Evolutionary conservation across 2,888 invertebrate species (phyloP).

Genomic region (Agonopterix subpropinquella): DNA sequence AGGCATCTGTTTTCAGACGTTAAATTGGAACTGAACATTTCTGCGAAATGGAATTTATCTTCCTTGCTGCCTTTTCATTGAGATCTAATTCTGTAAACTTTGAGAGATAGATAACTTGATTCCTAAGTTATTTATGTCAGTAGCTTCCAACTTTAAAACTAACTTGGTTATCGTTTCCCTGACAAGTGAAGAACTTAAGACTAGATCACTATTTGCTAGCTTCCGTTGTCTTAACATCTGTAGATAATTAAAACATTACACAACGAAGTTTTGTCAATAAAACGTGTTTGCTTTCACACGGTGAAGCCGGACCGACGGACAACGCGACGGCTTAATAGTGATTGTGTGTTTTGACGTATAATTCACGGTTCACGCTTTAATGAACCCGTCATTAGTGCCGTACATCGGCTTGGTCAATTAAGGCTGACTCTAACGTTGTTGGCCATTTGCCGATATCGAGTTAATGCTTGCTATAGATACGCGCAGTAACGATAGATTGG

Average conservation of each 20-base stretch:
- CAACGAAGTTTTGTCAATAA: slow-evolving; percentile 9
- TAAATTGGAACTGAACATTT: slow-evolving; percentile 12
- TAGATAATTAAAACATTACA: slow-evolving; percentile 4
- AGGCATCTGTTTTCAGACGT: slow-evolving; percentile 14
- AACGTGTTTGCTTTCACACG: slow-evolving; percentile 37
- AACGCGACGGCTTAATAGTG: slow-evolving; percentile 16
- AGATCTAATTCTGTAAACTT: too few species aligned
- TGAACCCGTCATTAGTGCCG: slow-evolving; percentile 38
- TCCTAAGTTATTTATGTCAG: too few species aligned
- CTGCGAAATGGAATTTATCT: not conserved
- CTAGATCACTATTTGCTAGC: too few species aligned
- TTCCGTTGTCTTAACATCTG: not conserved
- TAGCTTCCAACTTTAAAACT: too few species aligned
- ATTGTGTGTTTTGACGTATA: slow-evolving; percentile 29
- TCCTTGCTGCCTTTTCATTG: too few species aligned
- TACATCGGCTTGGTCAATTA: slow-evolving; percentile 9
- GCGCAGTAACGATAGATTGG: too few species aligned
- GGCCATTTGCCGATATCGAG: slow-evolving; percentile 1
- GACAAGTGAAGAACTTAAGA: too few species aligned
- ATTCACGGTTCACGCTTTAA: slow-evolving; percentile 38
- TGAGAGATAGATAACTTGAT: too few species aligned
- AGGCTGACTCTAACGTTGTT: not conserved
- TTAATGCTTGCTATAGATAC: too few species aligned
- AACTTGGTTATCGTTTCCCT: too few species aligned
- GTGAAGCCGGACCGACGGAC: slow-evolving; percentile 15